A percentile compares a stretch with the other conserved stretches of the same genome.
Conservation (phyloP, 92 coral and sea anemone species). For the Epizoanthus scotinus region DNA sequence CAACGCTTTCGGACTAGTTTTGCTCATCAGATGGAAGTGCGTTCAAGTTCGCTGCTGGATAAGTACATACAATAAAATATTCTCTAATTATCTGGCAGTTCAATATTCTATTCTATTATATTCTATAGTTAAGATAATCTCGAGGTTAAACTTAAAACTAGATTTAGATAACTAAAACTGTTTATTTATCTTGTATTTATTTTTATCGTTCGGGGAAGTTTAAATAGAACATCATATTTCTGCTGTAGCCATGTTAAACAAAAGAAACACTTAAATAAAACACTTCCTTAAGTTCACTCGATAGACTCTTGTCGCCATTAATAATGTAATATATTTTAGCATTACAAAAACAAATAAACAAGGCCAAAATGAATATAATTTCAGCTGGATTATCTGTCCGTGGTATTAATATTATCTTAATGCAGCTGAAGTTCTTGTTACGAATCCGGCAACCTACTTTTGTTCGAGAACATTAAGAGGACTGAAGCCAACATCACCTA, state of each 20-base stretch:
- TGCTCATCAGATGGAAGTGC: not conserved
- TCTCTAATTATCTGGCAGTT: not conserved
- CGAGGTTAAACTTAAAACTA: not conserved
- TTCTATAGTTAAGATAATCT: not conserved
- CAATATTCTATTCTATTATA: not conserved
- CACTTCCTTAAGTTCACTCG: not conserved
- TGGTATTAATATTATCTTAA: too few relatives aligned
- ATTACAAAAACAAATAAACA: constrained; percentile 24
- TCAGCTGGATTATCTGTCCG: too few relatives aligned
- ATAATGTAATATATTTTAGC: constrained; percentile 5
- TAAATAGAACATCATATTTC: not conserved
- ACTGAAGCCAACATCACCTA: too few relatives aligned
- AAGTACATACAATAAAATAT: not conserved
- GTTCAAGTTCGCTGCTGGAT: not conserved
- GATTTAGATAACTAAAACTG: not conserved
- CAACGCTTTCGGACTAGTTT: not conserved
- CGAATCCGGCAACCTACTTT: too few relatives aligned
- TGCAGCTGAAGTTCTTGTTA: too few relatives aligned
- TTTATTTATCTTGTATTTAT: not conserved
- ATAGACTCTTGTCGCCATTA: constrained; percentile 8
- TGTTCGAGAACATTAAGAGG: too few relatives aligned
- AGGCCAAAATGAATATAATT: not conserved
- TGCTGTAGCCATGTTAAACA: constrained; percentile 15
- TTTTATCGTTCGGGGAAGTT: not conserved
- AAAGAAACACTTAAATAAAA: constrained; percentile 20